Base-by-base conservation (phyloP, 2,888 invertebrate genomes). In the Sarcophaga subvicina region DNA sequence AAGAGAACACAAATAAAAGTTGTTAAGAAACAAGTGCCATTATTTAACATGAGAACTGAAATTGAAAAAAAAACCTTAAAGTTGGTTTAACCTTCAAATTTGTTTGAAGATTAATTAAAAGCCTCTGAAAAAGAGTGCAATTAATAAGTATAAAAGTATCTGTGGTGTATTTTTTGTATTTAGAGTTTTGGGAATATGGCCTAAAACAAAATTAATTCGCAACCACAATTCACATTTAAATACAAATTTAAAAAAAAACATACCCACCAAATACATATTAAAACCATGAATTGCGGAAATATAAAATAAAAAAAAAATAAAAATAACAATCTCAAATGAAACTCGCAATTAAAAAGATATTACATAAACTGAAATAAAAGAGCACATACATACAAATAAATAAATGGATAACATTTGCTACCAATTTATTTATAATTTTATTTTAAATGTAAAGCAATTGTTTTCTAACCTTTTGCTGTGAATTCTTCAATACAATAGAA, bases 201-300 rank as follows among this genome's bases (percentile, higher is more conserved):
- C 37, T 67, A 67, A 25, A 67, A 67, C 20, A 67, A 20, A 66
- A 70, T 69, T 67, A 45, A 25, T 75, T 75, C 27, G 80, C 77
- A 71, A 78, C 66, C 45, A 14, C 47, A 66, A 60, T 63, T 69
- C 27, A 45, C 5, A 80, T 72, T 37, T 64, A 54, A 81, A 63
- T 60, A 45, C 37, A 37, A 37, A 54, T 17, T 54, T 54, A 5
- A 54, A 54, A 12, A 5, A 75, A 75, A 67, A 63, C 37, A 64
- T 22, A 70, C 25, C 25, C 59, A 76, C 63, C 1, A 59, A 47
- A 64, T 66, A n/a, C n/a, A n/a, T n/a, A 77, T 77, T 67, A 47
- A 67, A 20, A 47, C 17, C 80, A 81, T 86, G 83, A 86, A 70
- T 84, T 71, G 84, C 75, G 22, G n/a, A n/a, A n/a, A n/a, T n/a